Conservation (phyloP, 2,797 vertebrate genomes). For the Octomys mimax region DNA sequence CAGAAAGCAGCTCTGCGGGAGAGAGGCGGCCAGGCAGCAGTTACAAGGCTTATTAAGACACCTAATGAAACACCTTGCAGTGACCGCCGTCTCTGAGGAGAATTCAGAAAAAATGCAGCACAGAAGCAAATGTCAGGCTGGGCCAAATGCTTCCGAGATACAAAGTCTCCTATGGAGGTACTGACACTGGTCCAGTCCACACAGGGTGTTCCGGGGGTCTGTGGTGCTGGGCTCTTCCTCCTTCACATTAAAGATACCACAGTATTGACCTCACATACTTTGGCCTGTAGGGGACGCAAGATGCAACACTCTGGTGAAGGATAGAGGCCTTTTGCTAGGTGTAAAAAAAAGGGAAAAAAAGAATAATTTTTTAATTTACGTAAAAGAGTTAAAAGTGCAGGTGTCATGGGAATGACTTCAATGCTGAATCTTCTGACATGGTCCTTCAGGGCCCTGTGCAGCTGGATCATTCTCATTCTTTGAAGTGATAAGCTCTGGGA, state of each 20-base stretch:
- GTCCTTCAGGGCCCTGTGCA: background rate
- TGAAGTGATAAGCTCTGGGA: background rate
- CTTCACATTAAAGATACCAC: background rate
- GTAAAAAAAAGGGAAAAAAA: background rate
- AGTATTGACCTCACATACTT: accelerated
- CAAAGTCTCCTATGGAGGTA: background rate
- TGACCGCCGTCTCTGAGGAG: conserved; percentile 24
- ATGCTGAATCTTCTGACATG: background rate
- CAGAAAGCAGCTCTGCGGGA: conserved; percentile 67
- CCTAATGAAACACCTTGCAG: conserved; percentile 82
- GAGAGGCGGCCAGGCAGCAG: conserved; percentile 13
- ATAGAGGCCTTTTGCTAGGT: background rate
- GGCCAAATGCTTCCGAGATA: conserved; percentile 53
- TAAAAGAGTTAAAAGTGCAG: background rate
- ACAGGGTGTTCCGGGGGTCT: background rate
- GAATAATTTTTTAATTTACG: background rate
- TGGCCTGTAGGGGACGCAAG: background rate
- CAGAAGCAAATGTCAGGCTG: conserved; percentile 66
- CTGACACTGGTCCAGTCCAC: accelerated
- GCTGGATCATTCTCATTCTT: background rate
- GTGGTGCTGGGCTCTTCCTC: background rate
- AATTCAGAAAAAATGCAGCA: conserved; percentile 55
- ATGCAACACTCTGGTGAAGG: background rate
- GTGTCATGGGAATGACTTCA: background rate
- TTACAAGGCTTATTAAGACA: conserved; percentile 76